phyloP scores from a whole-genome alignment of 1,140 invertebrate species.

The Stratiolaelaps scimitus region DNA sequence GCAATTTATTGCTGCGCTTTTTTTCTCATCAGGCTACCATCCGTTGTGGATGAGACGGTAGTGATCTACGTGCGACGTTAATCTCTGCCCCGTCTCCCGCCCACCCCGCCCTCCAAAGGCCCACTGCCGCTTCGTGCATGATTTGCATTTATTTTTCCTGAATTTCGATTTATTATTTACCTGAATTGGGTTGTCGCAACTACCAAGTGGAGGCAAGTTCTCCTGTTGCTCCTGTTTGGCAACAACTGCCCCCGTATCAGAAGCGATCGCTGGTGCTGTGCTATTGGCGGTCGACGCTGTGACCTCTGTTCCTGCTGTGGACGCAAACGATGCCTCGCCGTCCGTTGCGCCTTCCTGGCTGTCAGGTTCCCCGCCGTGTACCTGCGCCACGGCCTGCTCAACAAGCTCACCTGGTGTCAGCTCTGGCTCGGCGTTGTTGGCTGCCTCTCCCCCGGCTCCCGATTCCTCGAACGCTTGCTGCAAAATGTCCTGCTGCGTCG shows the following conservation, averaged over 20 bases:
- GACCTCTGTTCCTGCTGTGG: neutral
- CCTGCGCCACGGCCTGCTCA: slow-evolving; percentile 34
- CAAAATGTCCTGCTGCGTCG: slow-evolving; percentile 38
- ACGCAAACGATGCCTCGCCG: slow-evolving; percentile 32
- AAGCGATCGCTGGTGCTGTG: slow-evolving; percentile 29
- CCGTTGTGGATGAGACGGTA: too few relatives aligned
- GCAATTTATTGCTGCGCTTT: too few relatives aligned
- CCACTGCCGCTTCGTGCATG: too few relatives aligned
- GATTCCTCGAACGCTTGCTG: slow-evolving; percentile 42
- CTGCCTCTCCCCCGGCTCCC: slow-evolving; percentile 33
- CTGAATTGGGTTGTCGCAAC: slow-evolving; percentile 50
- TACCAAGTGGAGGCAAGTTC: slow-evolving; percentile 43
- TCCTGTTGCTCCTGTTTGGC: slow-evolving; percentile 14
- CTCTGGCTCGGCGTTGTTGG: slow-evolving; percentile 31
- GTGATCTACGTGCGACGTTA: too few relatives aligned
- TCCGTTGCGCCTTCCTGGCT: slow-evolving; percentile 32
- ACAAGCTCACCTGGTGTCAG: slow-evolving; percentile 31
- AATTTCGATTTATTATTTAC: slow-evolving; percentile 7
- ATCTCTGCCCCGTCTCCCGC: too few relatives aligned
- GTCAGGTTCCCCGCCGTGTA: slow-evolving; percentile 28
- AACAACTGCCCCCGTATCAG: slow-evolving; percentile 7
- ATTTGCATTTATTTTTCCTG: too few relatives aligned
- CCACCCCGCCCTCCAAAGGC: too few relatives aligned
- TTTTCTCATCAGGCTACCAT: too few relatives aligned
- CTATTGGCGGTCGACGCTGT: too few relatives aligned